phyloP scores from a whole-genome alignment of 2,888 invertebrate species.

The Sarcophaga variegata region DNA sequence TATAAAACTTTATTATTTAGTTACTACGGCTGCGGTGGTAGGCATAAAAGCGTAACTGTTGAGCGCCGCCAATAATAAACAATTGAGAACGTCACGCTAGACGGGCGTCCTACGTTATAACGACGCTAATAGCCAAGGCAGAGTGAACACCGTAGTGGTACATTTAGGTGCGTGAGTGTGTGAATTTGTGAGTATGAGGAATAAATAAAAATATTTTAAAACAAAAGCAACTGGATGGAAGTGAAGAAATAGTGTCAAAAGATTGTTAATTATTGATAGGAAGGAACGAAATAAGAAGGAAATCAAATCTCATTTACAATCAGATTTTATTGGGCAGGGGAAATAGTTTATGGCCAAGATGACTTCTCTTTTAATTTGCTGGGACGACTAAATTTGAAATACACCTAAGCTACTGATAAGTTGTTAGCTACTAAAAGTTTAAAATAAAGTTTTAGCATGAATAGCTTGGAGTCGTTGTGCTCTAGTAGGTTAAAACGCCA shows the following conservation, averaged over 20 bases:
- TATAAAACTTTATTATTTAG: slow-evolving; percentile 60
- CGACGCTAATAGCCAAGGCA: slow-evolving; percentile 21
- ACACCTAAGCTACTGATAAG: too few relatives aligned
- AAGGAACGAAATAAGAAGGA: slow-evolving; percentile 11
- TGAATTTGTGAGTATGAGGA: slow-evolving; percentile 1
- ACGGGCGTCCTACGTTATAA: slow-evolving; percentile 70
- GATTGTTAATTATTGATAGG: slow-evolving; percentile 31
- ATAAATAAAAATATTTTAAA: neutral
- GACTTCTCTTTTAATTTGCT: too few relatives aligned
- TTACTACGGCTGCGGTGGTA: slow-evolving; percentile 40
- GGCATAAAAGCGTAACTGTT: slow-evolving; percentile 71
- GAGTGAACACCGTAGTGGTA: neutral
- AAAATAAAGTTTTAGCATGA: too few relatives aligned
- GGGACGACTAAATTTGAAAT: too few relatives aligned
- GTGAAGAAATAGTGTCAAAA: slow-evolving; percentile 15
- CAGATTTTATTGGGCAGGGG: neutral
- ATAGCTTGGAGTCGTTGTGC: too few relatives aligned
- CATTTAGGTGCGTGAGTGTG: neutral
- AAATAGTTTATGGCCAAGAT: neutral
- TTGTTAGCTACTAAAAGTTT: too few relatives aligned
- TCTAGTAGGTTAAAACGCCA: too few relatives aligned
- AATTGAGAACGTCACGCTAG: slow-evolving; percentile 80
- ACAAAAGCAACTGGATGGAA: neutral
- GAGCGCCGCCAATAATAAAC: slow-evolving; percentile 73
- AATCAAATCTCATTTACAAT: slow-evolving; percentile 25